Evolutionary conservation across 2,888 invertebrate species (phyloP).

Genomic region (Acronicta aceris): DNA sequence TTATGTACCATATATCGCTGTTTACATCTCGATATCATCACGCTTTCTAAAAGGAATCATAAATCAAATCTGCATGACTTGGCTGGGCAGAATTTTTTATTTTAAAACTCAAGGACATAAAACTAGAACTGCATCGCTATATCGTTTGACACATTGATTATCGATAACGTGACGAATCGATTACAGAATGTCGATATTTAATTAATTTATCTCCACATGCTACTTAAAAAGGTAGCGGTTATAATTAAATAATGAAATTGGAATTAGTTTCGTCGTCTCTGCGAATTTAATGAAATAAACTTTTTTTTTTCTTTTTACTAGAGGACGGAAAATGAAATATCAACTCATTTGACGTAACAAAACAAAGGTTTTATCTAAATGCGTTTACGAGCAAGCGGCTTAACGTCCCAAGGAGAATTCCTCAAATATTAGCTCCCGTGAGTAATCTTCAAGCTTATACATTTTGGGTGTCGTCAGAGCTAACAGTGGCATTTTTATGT

Average conservation of each 20-base stretch:
- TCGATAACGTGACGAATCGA: slow-evolving; percentile 43
- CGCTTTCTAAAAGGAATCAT: slow-evolving; percentile 45
- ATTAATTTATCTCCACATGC: slow-evolving; percentile 41
- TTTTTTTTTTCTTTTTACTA: slow-evolving; percentile 4
- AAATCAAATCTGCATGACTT: slow-evolving; percentile 48
- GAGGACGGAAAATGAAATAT: slow-evolving; percentile 8
- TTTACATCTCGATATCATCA: slow-evolving; percentile 51
- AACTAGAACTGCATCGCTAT: slow-evolving; percentile 38
- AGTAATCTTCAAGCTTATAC: slow-evolving; percentile 64
- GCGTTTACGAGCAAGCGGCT: slow-evolving; percentile 55
- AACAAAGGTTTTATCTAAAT: slow-evolving; percentile 57
- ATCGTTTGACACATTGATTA: slow-evolving; percentile 39
- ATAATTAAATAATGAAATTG: not conserved
- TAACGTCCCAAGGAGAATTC: slow-evolving; percentile 67
- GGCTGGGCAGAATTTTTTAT: slow-evolving; percentile 48
- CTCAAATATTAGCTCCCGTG: slow-evolving; percentile 83
- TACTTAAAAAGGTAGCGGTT: slow-evolving; percentile 11
- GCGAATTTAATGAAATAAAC: slow-evolving; percentile 3
- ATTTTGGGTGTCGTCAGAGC: slow-evolving; percentile 56
- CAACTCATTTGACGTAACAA: slow-evolving; percentile 45
- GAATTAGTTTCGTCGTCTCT: slow-evolving; percentile 8
- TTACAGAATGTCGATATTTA: slow-evolving; percentile 39
- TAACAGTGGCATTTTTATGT: slow-evolving; percentile 62
- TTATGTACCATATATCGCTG: slow-evolving; percentile 17
- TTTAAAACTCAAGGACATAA: slow-evolving; percentile 52